Evolutionary conservation across 2,888 invertebrate genomes (phyloP).

Genomic region (Limnephilus auricula): DNA sequence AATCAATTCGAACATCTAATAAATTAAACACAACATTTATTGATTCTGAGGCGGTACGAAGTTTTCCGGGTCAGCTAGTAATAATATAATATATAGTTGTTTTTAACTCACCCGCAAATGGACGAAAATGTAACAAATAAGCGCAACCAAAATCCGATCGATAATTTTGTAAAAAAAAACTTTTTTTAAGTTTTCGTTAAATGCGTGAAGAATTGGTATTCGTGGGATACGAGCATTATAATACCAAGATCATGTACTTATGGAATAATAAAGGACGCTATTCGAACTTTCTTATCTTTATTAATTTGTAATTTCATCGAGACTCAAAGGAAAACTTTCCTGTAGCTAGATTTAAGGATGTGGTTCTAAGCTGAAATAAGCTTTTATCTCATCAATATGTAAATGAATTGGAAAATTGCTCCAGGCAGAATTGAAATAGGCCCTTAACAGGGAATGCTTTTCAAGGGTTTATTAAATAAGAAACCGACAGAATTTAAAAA

Average conservation of each 20-base stretch:
- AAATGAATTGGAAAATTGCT: not conserved
- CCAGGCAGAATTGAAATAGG: not conserved
- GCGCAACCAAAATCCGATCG: too few relatives aligned
- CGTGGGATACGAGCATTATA: not conserved
- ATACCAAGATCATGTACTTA: not conserved
- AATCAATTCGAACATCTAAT: too few relatives aligned
- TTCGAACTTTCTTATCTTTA: not conserved
- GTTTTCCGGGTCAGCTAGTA: too few relatives aligned
- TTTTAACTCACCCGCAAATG: too few relatives aligned
- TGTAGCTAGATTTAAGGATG: not conserved
- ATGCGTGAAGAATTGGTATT: not conserved
- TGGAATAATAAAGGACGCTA: not conserved
- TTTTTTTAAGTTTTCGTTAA: not conserved
- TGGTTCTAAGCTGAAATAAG: not conserved
- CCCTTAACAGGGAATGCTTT: not conserved
- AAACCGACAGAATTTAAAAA: not conserved
- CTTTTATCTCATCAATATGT: constrained; percentile 2
- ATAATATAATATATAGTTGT: too few relatives aligned
- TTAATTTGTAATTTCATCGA: not conserved
- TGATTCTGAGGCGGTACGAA: too few relatives aligned
- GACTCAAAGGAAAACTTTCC: not conserved
- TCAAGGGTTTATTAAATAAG: not conserved
- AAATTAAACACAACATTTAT: too few relatives aligned
- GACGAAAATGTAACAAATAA: too few relatives aligned
- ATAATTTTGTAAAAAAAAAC: too few relatives aligned